Conservation (phyloP, 30 jellyfish, hydroid and myxozoan genomes). For the Morbakka virulenta region DNA sequence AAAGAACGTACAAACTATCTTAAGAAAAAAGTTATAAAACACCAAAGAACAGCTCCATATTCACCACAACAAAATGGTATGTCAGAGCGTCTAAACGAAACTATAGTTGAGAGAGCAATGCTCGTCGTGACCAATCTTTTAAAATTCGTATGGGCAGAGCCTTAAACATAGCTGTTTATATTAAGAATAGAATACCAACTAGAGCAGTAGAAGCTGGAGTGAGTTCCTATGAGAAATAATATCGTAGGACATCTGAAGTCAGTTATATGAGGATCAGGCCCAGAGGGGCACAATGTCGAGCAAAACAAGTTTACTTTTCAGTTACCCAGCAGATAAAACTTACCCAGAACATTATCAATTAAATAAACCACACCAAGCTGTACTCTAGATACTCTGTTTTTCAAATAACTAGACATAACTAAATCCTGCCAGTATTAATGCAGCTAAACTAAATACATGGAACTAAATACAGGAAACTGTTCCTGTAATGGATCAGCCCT, state of each 20-base stretch:
- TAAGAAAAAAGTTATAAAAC: conserved; percentile 6
- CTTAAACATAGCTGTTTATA: conserved; percentile 26
- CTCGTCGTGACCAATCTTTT: conserved; percentile 2
- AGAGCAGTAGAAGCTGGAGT: conserved; percentile 25
- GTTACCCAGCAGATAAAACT: too few relatives aligned
- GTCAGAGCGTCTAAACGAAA: conserved; percentile 13
- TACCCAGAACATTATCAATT: too few relatives aligned
- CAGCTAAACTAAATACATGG: too few relatives aligned
- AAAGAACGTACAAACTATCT: conserved; percentile 18
- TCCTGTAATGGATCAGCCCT: too few relatives aligned
- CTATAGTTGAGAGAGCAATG: conserved; percentile 26
- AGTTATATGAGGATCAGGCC: conserved; percentile 17
- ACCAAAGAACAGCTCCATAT: conserved; percentile 1
- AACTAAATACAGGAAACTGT: too few relatives aligned
- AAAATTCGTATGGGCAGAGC: conserved; percentile 44
- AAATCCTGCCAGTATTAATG: too few relatives aligned
- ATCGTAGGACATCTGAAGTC: conserved; percentile 43
- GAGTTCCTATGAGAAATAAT: conserved; percentile 52
- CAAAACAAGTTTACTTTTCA: too few relatives aligned
- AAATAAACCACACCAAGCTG: too few relatives aligned
- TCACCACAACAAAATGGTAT: conserved; percentile 31
- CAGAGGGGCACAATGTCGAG: too few relatives aligned
- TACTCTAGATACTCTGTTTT: too few relatives aligned
- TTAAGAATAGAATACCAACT: conserved; percentile 46
- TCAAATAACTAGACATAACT: too few relatives aligned